Evolutionary conservation across 2,888 invertebrate genomes (phyloP).

Genomic region (Epistrophe eligans): DNA sequence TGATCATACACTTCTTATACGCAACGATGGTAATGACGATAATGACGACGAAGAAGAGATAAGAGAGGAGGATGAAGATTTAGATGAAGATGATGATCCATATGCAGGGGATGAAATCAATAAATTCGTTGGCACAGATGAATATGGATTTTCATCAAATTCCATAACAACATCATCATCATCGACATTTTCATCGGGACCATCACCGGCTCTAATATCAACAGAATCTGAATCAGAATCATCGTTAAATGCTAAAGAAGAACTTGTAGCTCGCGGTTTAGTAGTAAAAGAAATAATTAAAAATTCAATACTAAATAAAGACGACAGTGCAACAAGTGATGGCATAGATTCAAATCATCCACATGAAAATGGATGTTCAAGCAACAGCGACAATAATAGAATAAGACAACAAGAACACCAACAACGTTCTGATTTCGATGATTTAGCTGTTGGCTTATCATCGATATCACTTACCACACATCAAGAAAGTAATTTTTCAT

Average conservation of each 20-base stretch:
- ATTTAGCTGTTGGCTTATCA: conserved; percentile 82
- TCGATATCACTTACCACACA: conserved; percentile 82
- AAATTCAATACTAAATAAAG: conserved; percentile 18
- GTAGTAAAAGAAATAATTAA: conserved; percentile 21
- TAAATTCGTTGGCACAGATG: conserved; percentile 77
- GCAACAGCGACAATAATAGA: not conserved
- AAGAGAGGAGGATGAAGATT: conserved; percentile 49
- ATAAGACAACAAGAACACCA: not conserved
- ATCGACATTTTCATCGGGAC: conserved; percentile 83
- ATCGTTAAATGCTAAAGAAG: conserved; percentile 42
- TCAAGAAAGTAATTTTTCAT: conserved; percentile 64
- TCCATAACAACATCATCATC: conserved; percentile 83
- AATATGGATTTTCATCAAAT: conserved; percentile 78
- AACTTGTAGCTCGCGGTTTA: conserved; percentile 1
- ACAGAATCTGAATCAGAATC: conserved; percentile 80
- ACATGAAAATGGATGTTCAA: not conserved
- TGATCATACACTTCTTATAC: conserved; percentile 62
- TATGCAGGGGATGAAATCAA: conserved; percentile 78
- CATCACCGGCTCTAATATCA: conserved; percentile 80
- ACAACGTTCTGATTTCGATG: conserved; percentile 77
- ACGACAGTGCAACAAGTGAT: conserved; percentile 8
- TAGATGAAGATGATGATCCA: conserved; percentile 59
- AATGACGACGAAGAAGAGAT: conserved; percentile 74
- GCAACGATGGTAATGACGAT: conserved; percentile 46
- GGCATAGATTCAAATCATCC: conserved; percentile 4